Base-by-base conservation (phyloP, 2,113 vertebrate species). In the Hydrolagus affinis region DNA sequence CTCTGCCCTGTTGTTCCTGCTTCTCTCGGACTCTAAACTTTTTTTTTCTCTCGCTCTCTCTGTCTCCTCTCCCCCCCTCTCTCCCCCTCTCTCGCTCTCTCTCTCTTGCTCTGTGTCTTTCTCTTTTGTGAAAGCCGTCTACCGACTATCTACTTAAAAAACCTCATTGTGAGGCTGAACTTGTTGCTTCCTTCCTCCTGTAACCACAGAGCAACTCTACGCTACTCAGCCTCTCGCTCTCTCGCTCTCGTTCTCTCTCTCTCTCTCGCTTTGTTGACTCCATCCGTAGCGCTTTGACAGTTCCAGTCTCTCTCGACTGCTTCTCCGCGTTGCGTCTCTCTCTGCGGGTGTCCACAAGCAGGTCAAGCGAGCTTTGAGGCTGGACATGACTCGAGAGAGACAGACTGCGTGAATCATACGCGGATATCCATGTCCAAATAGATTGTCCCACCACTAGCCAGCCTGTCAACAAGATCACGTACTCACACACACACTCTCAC, bases 101-200 rank as follows among this genome's bases (percentile, higher is more conserved):
- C 17, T 44, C 23, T 44, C 56, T 44, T 74, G 30, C 56, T 32
- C 72, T 32, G n/a, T n/a, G n/a, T 9, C 15, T 44, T 32, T 74
- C 19, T 44, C 30, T 74, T 17, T 19, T 74, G 70, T 32, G 30
- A 2, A 74, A 74, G 72, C 56, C 56, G 56, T 74, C 56, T 28
- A 32, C 28, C 56, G 72, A 44, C 72, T 74, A 74, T 32, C 30
- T 19, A 32, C 72, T 74, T 32, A 32, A 32, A 32, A 74, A 74
- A 32, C 72, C 56, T 9, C 30, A 44, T 17, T 74, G 72, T 44
- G 30, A 74, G 72, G 72, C 72, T 44, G 30, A 74, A 44, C 11
- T 15, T 21, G 73, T 56, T 30, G 8, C 30, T 75, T 75, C 73
- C 73, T 75, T 75, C 73, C 73, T 75, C 73, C 73, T 12, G 32